Base-by-base conservation (phyloP, 2,888 invertebrate genomes). In the Oscheius myriophilus region DNA sequence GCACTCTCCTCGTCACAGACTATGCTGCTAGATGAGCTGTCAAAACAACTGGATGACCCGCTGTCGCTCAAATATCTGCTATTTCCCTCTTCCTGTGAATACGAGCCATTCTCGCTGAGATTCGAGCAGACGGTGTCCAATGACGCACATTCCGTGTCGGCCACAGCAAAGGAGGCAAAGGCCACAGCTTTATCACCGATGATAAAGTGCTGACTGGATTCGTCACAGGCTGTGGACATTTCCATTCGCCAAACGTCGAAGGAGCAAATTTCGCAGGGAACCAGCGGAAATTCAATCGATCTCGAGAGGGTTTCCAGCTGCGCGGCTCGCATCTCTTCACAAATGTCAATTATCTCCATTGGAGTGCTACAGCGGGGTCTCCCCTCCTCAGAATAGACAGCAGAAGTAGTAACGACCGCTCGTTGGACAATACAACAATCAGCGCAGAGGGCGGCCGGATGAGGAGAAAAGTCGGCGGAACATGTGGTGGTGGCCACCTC, bases 1-100 rank as follows among this genome's bases (percentile, higher is more conserved):
- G 61, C 25, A 1, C 49, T 61, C 46, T 61, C 61, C 26, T 61
- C 61, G 33, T 49, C 46, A n/a, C 49, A 61, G 33, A 49, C 46
- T 33, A 61, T 26, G 39, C 46, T 61, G 26, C 61, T 61, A 46
- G 61, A 33, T 6, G 33, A 61, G 21, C 49, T 49, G 26, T 46
- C 46, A 33, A 61, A 61, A 1, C 46, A 59, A 2, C 49, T 46
- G 6, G 61, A 49, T 16, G 49, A 49, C 25, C 23, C 46, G 26
- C 49, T 49, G n/a, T 61, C 61, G 49, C 49, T 61, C 21, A 49
- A 39, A 33, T 33, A 33, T 33, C 33, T 33, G 33, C 33, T 33
- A 33, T 33, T 33, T 33, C 33, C 33, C 33, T 33, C n/a, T n/a
- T n/a, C 33, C 33, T 33, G 33, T 33, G 33, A 33, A 33, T 33